Conservation (phyloP, 35 echinoderm and acorn worm species). For the Holothuria glaberrima region DNA sequence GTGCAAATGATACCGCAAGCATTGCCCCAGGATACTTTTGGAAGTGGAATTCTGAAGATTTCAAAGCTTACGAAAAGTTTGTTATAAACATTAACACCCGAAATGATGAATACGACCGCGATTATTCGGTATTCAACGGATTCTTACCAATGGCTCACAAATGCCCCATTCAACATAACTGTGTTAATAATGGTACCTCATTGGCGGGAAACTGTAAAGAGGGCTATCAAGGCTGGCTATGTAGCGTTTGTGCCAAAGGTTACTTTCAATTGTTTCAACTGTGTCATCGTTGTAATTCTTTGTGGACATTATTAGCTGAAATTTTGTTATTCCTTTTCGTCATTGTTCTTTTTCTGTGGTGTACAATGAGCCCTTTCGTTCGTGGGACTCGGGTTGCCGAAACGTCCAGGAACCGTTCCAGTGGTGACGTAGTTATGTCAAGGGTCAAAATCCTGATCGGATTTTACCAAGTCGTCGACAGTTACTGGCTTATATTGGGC, state of each 20-base stretch:
- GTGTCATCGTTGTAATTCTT: not conserved
- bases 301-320: too few relatives aligned
- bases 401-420: too few relatives aligned
- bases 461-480: too few relatives aligned
- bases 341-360: too few relatives aligned
- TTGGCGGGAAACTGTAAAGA: not conserved
- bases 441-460: too few relatives aligned
- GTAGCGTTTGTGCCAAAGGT: not conserved
- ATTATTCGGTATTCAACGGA: not conserved
- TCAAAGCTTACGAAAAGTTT: conserved; percentile 30
- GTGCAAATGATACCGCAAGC: conserved; percentile 12
- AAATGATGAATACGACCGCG: not conserved
- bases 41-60: not conserved
- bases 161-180: not conserved
- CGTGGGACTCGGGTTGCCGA: too few relatives aligned
- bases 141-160: conserved; percentile 18
- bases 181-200: not conserved
- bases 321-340: too few relatives aligned
- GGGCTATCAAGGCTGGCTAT: conserved; percentile 23
- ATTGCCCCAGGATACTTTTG: conserved; percentile 52
- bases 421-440: too few relatives aligned
- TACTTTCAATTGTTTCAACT: conserved; percentile 21
- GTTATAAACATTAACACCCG: conserved; percentile 13
- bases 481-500: too few relatives aligned
- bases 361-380: too few relatives aligned